phyloP scores from a whole-genome alignment of 2,888 invertebrate genomes.

The Cotesia congregata region DNA sequence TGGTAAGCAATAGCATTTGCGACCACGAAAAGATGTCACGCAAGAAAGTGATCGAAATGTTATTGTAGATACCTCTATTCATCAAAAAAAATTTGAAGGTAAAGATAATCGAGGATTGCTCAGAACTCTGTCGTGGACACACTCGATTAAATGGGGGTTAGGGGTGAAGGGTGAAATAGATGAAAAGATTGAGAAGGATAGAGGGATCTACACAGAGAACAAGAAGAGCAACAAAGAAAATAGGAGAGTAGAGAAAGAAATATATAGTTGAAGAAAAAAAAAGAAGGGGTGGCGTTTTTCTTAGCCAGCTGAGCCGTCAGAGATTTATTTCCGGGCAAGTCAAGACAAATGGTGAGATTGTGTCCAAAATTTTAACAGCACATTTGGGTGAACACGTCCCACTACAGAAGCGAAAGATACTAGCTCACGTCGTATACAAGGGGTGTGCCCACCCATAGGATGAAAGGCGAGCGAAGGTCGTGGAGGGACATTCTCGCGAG shows the following conservation, averaged over 20 bases:
- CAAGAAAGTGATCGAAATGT: conserved; percentile 59
- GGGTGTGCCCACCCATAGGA: conserved; percentile 37
- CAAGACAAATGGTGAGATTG: conserved; percentile 85
- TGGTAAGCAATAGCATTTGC: too few species aligned
- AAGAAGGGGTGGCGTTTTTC: conserved; percentile 72
- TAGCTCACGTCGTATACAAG: conserved; percentile 68
- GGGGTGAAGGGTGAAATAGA: conserved; percentile 54
- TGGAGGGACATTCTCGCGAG: conserved; percentile 40
- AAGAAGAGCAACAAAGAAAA: conserved; percentile 32
- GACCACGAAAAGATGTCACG: conserved; percentile 42
- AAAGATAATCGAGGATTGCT: background rate
- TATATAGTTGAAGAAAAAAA: conserved; percentile 39
- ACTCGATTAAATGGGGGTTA: conserved; percentile 40
- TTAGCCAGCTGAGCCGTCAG: conserved; percentile 72
- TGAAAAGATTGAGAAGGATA: conserved; percentile 55
- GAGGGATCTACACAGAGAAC: conserved; percentile 47
- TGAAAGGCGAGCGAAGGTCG: conserved; percentile 45
- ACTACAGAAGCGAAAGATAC: conserved; percentile 69
- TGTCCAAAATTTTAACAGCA: conserved; percentile 85
- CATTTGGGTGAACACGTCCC: conserved; percentile 74
- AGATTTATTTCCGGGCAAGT: conserved; percentile 81
- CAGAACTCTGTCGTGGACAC: background rate
- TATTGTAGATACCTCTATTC: conserved; percentile 57
- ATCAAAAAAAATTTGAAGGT: conserved; percentile 57
- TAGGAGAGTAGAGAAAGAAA: conserved; percentile 31